Conservation (phyloP, 2,113 vertebrate genomes). For the Cisticola juncidis region DNA sequence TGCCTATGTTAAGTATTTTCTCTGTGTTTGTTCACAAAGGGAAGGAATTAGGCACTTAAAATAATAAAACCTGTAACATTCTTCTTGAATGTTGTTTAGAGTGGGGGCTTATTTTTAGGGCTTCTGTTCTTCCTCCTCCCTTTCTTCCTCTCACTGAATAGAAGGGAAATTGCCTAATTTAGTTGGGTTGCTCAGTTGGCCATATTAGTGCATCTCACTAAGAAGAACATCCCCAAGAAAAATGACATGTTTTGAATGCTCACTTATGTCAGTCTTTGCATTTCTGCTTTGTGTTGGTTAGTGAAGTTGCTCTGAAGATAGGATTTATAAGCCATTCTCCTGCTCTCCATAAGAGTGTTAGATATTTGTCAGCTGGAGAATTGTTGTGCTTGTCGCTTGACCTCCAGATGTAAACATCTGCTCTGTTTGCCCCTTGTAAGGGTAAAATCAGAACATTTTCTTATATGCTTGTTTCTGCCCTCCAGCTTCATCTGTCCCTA, state of each 20-base stretch:
- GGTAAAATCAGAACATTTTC: not conserved
- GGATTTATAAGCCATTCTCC: not conserved
- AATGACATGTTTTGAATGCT: not conserved
- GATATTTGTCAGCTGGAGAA: not conserved
- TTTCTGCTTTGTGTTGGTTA: not conserved
- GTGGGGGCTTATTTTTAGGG: not conserved
- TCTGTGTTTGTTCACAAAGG: not conserved
- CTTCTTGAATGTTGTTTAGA: not conserved
- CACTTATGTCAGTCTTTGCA: not conserved
- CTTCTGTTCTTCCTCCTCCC: not conserved
- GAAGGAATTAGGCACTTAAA: not conserved
- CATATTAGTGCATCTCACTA: not conserved
- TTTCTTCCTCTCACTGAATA: not conserved
- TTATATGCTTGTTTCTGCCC: not conserved
- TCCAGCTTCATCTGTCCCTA: not conserved
- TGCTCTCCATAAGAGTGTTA: not conserved
- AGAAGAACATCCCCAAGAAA: not conserved
- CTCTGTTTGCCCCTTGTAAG: not conserved
- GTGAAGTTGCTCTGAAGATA: not conserved
- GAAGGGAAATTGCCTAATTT: slow-evolving; percentile 17
- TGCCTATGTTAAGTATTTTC: not conserved
- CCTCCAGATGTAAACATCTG: slow-evolving; percentile 36
- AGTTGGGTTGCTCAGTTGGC: not conserved
- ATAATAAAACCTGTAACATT: slow-evolving; percentile 2
- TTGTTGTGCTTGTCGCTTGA: not conserved